Conservation (phyloP, 2,888 invertebrate species). For the Yponomeuta sedellus region DNA sequence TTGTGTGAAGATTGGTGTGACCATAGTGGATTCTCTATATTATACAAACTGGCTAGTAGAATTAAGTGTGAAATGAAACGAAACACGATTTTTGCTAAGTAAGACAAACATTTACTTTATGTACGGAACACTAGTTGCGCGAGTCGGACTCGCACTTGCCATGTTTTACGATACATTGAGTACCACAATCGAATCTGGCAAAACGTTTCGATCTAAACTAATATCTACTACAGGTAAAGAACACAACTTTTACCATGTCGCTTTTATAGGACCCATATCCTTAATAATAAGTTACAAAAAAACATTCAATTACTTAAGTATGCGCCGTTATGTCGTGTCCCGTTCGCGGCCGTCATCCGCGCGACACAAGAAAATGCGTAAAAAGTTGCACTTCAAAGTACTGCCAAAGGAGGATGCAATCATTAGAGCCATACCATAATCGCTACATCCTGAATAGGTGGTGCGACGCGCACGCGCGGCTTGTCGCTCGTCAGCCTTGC, state of each 20-base stretch:
- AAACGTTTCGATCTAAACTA: background rate
- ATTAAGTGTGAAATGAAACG: too few species aligned
- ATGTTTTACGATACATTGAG: too few species aligned
- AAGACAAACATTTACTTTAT: too few species aligned
- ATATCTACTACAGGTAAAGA: background rate
- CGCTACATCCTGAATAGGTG: conserved; percentile 70
- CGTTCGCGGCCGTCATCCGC: conserved; percentile 48
- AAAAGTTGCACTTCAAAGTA: conserved; percentile 61
- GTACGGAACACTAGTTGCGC: too few species aligned
- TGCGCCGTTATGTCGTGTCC: conserved; percentile 66
- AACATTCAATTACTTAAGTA: conserved; percentile 19
- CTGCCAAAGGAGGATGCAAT: conserved; percentile 60
- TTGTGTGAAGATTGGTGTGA: too few species aligned
- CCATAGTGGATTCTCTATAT: too few species aligned
- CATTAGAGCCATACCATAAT: conserved; percentile 71
- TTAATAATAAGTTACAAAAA: conserved; percentile 15
- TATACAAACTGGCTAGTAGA: too few species aligned
- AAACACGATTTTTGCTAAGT: too few species aligned
- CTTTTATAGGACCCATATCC: background rate
- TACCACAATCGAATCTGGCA: background rate
- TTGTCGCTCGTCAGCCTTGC: conserved; percentile 30
- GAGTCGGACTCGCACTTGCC: too few species aligned
- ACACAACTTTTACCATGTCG: background rate
- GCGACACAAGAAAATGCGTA: conserved; percentile 52
- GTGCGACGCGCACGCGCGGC: conserved; percentile 55